Evolutionary conservation across 2,888 invertebrate genomes (phyloP), one percentile per base, ranked within the genome.

Genomic region (Erebia aethiops): DNA sequence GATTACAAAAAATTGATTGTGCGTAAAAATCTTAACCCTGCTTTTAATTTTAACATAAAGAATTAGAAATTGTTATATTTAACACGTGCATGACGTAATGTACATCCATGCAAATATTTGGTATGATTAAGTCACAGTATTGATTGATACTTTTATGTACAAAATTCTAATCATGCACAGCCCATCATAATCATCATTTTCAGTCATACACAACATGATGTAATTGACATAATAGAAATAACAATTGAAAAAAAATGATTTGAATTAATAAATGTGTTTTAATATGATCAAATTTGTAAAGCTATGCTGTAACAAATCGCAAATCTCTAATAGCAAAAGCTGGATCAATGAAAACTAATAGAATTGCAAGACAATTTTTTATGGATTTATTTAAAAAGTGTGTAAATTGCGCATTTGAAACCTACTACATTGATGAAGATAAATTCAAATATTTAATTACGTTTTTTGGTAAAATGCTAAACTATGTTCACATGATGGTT

Each of bases 21-120:
- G 90, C 90, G 90, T 87, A 74, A 80, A 82, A 79, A 82, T 82
- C 74, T 80, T 77, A 82, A 86, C 89, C 89, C 89, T 90, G 89
- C 87, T 82, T 87, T 65, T n/a, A 66, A 46, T 66, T 14, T 46
- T 13, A 57, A 26, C 21, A 26, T 7, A 57, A 26, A 26, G 13
- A 1, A 56, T 21, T 56, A 56, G 18, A 2, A n/a, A 52, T 10
- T 52, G 21, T 52, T 52, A 8, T 16, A 52, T 26, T 3, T 26
- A 26, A 26, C 3, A 3, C 26, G 26, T 26, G 4, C n/a, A n/a
- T n/a, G 0, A 26, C 4, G 46, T 3, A 10, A 46, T 10, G 9
- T 52, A 52, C 10, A 54, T 9, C 18, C 54, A 18, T 54, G 54
- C 16, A 54, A 54, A 46, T 46, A 46, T 46, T 46, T 11, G 10